Evolutionary conservation across 2,113 vertebrate species (phyloP), one percentile per base, ranked within the genome.

Genomic region (Salvelinus alpinus): DNA sequence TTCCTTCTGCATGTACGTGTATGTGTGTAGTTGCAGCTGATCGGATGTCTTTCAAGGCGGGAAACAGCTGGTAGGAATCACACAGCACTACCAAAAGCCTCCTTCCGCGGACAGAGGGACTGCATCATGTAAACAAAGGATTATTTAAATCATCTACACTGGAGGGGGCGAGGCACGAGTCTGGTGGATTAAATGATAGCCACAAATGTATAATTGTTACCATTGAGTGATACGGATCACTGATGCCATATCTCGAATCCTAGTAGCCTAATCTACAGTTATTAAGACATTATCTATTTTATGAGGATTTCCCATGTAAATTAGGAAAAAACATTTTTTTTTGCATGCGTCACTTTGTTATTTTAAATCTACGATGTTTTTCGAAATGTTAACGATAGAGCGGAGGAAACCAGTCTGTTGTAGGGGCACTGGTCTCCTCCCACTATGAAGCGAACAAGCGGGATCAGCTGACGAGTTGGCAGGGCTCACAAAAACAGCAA

Each of bases 41-140:
- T 96, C 94, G 91, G 93, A 93, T 96, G 94, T 94, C 94, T 95
- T 95, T 94, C 96, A 96, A 96, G 96, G 96, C 96, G 96, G 96
- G 96, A 97, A 97, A 98, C 96, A 98, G 96, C 96, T 98, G 96
- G 96, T 96, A 91, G 93, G 94, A 96, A 93, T 93, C 91, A 94
- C 93, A 91, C 91, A 94, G 93, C 95, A 91, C 93, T 89, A 89
- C 89, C 90, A 84, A 93, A 91, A 93, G 87, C 94, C 94, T 95
- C 93, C 94, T 95, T 95, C 94, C 93, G 94, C 94, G 90, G 90
- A 94, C 91, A 92, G 88, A 84, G 91, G 93, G 84, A 91, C 93
- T 94, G 94, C 95, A 94, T 93, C 95, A 94, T 93, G 95, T 97
- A 96, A 96, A 97, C 95, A 96, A 96, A 95, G 94, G 92, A 94